Percentiles rank a stretch among this genome's conserved stretches.
phyloP scores from a whole-genome alignment of 2,113 vertebrate species.

The Poeciliopsis occidentalis region DNA sequence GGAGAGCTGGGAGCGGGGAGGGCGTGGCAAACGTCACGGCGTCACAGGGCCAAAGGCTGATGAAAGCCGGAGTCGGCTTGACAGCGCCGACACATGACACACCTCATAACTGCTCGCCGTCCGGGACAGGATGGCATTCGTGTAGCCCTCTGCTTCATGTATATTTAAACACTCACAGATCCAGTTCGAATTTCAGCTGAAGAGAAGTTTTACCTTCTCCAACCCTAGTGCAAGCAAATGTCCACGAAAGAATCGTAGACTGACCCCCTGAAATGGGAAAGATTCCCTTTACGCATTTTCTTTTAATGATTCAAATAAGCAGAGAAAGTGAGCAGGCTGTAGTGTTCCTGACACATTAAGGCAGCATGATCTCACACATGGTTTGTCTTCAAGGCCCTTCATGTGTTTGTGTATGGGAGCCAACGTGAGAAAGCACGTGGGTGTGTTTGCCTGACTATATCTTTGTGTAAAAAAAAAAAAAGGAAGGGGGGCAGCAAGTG shows the following conservation, averaged over 20 bases:
- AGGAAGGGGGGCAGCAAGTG: conserved; percentile 18
- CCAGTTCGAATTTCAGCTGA: conserved; percentile 43
- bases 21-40: conserved; percentile 54
- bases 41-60: conserved; percentile 70
- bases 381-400: conserved; percentile 72
- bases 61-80: conserved; percentile 62
- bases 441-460: conserved; percentile 76
- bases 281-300: conserved; percentile 25
- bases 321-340: conserved; percentile 51
- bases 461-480: conserved; percentile 64
- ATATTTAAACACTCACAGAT: conserved; percentile 67
- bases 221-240: conserved; percentile 1
- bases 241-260: background rate
- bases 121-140: conserved; percentile 61
- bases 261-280: conserved; percentile 29
- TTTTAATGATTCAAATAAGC: conserved; percentile 47
- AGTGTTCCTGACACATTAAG: conserved; percentile 68
- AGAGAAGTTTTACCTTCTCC: conserved; percentile 34
- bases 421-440: conserved; percentile 74
- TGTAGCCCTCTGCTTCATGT: conserved; percentile 63
- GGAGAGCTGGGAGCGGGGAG: conserved; percentile 56
- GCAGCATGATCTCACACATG: conserved; percentile 71
- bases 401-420: conserved; percentile 72
- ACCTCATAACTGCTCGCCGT: conserved; percentile 70
- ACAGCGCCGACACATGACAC: conserved; percentile 71